These are phyloP conservation scores for Patella pellucida DNA, from an alignment of 2,888 invertebrate genomes.

Conservation along the genomic window DNA sequence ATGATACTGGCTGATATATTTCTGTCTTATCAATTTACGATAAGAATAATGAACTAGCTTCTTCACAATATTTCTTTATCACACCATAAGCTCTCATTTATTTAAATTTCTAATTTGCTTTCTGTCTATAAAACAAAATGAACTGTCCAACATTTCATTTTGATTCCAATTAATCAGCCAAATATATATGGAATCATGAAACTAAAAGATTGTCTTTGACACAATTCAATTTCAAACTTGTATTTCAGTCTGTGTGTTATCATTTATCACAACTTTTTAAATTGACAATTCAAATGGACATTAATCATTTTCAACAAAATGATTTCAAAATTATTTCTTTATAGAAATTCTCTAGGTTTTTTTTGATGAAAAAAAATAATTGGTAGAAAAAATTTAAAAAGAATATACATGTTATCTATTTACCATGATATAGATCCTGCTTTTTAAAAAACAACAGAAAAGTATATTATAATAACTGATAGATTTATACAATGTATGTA, in stretches of 20 bases:
- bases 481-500: no score
- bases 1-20: background rate
- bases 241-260: slow-evolving; percentile 8
- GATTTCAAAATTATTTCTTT: background rate
- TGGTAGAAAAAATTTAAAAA: no score
- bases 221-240: slow-evolving; percentile 11
- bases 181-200: slow-evolving; percentile 11
- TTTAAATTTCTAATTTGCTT: slow-evolving; percentile 8
- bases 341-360: no score
- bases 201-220: slow-evolving; percentile 11
- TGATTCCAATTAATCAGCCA: slow-evolving; percentile 11
- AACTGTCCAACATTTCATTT: slow-evolving; percentile 12
- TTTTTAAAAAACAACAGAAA: no score
- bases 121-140: slow-evolving; percentile 10
- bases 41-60: background rate
- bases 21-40: slow-evolving; percentile 4
- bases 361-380: no score
- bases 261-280: slow-evolving; percentile 11
- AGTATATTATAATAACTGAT: no score
- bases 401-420: no score
- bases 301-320: background rate
- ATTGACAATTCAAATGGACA: slow-evolving; percentile 8
- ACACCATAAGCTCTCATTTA: slow-evolving; percentile 12
- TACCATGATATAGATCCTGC: no score
- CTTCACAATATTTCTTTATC: slow-evolving; percentile 9